A percentile compares a stretch with the other conserved stretches of the same genome.
Evolutionary conservation across 2,113 vertebrate species (phyloP).

Genomic region (Mixornis gularis): DNA sequence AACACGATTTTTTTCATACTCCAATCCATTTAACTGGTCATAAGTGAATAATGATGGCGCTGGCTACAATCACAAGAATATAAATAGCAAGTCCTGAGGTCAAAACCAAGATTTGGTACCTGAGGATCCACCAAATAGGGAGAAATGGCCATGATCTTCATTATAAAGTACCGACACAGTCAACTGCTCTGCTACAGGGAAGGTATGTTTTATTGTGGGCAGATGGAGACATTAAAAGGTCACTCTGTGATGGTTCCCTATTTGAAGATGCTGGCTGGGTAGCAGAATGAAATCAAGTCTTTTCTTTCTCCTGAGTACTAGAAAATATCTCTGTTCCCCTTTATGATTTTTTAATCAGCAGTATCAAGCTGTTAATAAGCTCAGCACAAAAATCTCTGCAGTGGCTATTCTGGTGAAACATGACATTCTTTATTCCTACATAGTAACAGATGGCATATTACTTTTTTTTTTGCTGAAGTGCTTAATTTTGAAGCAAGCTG

Average conservation of each 20-base stretch:
- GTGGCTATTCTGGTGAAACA: background rate
- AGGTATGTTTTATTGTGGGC: background rate
- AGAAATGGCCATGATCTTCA: background rate
- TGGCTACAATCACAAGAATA: background rate
- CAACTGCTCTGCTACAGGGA: background rate
- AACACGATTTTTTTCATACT: background rate
- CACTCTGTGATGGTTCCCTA: background rate
- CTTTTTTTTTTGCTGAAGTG: background rate
- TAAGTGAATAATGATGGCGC: background rate
- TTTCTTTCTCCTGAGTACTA: background rate
- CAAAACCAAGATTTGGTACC: background rate
- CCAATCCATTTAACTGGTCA: background rate
- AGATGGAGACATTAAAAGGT: background rate
- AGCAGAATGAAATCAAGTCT: background rate
- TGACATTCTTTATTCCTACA: background rate
- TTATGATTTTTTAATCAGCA: background rate
- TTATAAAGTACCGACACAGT: background rate
- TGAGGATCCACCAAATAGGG: background rate
- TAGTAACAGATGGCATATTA: background rate
- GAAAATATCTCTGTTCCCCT: background rate
- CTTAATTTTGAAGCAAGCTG: background rate
- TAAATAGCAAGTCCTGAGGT: background rate
- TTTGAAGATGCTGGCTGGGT: background rate
- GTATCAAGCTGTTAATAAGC: background rate
- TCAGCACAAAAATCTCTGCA: background rate